These are phyloP conservation scores for Procambarus virginalis DNA, from an alignment of 1,140 invertebrate genomes.

Conservation along the genomic window DNA sequence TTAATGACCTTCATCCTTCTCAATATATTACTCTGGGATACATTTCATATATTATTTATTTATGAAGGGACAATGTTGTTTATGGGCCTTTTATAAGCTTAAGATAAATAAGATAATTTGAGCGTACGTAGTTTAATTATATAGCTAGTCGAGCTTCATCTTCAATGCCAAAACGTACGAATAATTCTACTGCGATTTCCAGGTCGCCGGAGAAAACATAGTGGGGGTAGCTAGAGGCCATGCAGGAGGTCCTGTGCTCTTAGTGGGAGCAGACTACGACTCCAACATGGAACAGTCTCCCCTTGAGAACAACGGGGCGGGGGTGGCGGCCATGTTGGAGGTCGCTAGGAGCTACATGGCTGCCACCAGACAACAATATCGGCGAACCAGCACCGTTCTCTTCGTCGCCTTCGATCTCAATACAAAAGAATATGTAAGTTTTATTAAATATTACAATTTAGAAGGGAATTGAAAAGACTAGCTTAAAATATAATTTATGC, in stretches of 20 bases:
- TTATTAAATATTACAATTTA: background rate
- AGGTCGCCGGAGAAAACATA: slow-evolving; percentile 45
- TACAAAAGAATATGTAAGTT: slow-evolving; percentile 28
- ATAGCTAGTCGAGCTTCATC: background rate
- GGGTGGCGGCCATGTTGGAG: slow-evolving; percentile 49
- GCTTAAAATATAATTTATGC: background rate
- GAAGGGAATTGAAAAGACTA: background rate
- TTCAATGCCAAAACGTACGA: too few species aligned
- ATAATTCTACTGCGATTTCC: background rate
- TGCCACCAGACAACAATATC: background rate
- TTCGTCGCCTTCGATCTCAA: slow-evolving; percentile 56
- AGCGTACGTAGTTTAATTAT: too few species aligned
- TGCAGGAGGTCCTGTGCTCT: background rate
- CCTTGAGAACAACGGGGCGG: slow-evolving; percentile 54
- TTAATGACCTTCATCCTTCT: background rate
- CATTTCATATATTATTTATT: background rate
- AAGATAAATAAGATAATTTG: background rate
- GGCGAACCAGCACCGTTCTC: background rate
- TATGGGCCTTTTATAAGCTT: background rate
- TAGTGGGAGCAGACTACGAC: slow-evolving; percentile 53
- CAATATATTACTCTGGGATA: background rate
- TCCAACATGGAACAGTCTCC: background rate
- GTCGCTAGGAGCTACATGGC: slow-evolving; percentile 42
- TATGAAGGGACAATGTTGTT: too few species aligned
- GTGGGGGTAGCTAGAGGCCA: slow-evolving; percentile 23